A percentile compares a stretch with the other conserved stretches of the same genome.
phyloP scores from a whole-genome alignment of 2,113 vertebrate species.

The Corythoichthys intestinalis region DNA sequence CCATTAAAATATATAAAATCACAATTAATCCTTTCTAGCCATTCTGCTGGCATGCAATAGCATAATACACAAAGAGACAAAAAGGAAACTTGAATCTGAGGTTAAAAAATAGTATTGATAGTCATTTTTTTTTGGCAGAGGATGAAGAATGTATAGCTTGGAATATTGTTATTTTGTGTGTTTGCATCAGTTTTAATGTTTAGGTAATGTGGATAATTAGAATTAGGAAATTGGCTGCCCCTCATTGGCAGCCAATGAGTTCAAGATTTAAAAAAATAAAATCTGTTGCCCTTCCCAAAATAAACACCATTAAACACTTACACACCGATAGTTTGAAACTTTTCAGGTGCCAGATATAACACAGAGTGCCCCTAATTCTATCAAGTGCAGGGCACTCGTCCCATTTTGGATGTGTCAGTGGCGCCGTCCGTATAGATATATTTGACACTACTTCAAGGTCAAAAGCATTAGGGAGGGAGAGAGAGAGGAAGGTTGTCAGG shows the following conservation, averaged over 20 bases:
- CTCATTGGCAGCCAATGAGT: too few species aligned
- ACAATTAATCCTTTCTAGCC: too few species aligned
- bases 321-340: neutral
- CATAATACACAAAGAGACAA: too few species aligned
- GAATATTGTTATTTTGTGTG: too few species aligned
- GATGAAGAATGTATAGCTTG: too few species aligned
- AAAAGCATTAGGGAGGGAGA: slow-evolving; percentile 27
- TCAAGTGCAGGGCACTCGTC: neutral
- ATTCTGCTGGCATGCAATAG: too few species aligned
- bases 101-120: too few species aligned
- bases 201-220: neutral
- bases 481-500: neutral
- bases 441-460: slow-evolving; percentile 35
- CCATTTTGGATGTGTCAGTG: slow-evolving; percentile 11
- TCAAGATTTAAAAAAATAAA: neutral
- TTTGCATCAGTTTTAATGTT: too few species aligned
- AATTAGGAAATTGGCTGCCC: neutral
- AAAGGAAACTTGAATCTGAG: too few species aligned
- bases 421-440: slow-evolving; percentile 21
- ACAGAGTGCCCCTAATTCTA: neutral
- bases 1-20: too few species aligned
- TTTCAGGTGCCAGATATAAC: neutral
- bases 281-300: neutral
- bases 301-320: neutral
- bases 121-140: too few species aligned